Conservation (phyloP, 30 jellyfish, hydroid and myxozoan species). For the Cassiopea xamachana region DNA sequence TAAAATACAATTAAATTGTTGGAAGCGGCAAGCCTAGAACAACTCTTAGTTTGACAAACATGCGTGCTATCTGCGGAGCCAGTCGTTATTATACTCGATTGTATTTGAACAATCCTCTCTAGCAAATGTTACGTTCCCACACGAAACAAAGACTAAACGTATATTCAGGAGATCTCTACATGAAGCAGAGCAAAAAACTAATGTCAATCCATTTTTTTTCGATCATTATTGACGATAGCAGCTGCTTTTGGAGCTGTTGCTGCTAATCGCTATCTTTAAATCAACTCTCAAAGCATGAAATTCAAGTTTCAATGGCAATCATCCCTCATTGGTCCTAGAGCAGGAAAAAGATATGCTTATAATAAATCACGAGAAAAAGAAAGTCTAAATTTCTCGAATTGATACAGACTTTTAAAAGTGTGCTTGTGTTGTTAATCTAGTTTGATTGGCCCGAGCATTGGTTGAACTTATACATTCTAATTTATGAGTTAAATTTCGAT, state of each 20-base stretch:
- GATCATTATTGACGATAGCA: slow-evolving; percentile 8
- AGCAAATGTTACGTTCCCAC: slow-evolving; percentile 72
- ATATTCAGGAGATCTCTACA: slow-evolving; percentile 21
- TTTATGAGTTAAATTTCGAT: too few relatives aligned
- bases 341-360: background rate
- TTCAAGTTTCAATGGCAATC: background rate
- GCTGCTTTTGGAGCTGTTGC: slow-evolving; percentile 29
- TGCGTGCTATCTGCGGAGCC: slow-evolving; percentile 54
- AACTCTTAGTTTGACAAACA: slow-evolving; percentile 61
- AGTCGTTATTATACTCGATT: slow-evolving; percentile 32
- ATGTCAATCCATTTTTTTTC: background rate
- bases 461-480: background rate
- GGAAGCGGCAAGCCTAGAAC: slow-evolving; percentile 71
- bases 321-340: background rate
- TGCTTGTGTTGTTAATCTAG: too few relatives aligned
- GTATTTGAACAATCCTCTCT: slow-evolving; percentile 63
- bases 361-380: background rate
- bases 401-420: too few relatives aligned
- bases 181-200: slow-evolving; percentile 11
- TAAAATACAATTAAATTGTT: slow-evolving; percentile 38
- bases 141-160: slow-evolving; percentile 42
- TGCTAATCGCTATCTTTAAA: background rate
- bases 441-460: background rate
- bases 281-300: background rate
- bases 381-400: background rate